These are phyloP conservation scores for Mya arenaria DNA, from an alignment of 1,140 invertebrate species.

Conservation along the genomic window DNA sequence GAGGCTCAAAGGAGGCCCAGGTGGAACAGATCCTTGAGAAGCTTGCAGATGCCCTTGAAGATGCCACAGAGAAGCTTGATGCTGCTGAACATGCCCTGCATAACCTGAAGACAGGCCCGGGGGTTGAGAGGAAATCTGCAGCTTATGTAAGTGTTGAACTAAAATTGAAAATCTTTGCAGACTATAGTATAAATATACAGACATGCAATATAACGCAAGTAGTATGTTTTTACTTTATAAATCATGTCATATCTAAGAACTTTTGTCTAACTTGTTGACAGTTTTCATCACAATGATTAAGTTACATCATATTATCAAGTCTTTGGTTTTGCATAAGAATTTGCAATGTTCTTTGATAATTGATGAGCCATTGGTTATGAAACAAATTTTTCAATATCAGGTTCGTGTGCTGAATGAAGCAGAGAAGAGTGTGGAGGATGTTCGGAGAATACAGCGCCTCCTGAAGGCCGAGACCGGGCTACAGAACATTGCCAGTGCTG, in stretches of 20 bases:
- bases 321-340: too few relatives aligned
- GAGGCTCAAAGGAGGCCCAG: slow-evolving; percentile 56
- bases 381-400: too few relatives aligned
- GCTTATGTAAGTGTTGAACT: slow-evolving; percentile 64
- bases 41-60: slow-evolving; percentile 72
- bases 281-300: too few relatives aligned
- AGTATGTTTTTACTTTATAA: too few relatives aligned
- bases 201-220: too few relatives aligned
- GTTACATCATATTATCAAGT: too few relatives aligned
- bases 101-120: slow-evolving; percentile 53
- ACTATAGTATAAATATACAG: too few relatives aligned
- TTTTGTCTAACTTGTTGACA: too few relatives aligned
- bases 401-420: slow-evolving; percentile 22
- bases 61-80: slow-evolving; percentile 66
- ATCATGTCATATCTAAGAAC: too few relatives aligned
- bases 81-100: slow-evolving; percentile 64
- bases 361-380: too few relatives aligned
- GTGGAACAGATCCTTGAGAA: slow-evolving; percentile 69
- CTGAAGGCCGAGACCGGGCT: slow-evolving; percentile 88
- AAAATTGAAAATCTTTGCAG: too few relatives aligned
- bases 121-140: slow-evolving; percentile 42
- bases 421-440: slow-evolving; percentile 88
- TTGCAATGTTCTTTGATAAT: too few relatives aligned
- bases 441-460: slow-evolving; percentile 89
- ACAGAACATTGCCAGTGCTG: slow-evolving; percentile 85